Evolutionary conservation across 2,797 vertebrate species (phyloP).

Genomic region (Sebastes aleutianus): DNA sequence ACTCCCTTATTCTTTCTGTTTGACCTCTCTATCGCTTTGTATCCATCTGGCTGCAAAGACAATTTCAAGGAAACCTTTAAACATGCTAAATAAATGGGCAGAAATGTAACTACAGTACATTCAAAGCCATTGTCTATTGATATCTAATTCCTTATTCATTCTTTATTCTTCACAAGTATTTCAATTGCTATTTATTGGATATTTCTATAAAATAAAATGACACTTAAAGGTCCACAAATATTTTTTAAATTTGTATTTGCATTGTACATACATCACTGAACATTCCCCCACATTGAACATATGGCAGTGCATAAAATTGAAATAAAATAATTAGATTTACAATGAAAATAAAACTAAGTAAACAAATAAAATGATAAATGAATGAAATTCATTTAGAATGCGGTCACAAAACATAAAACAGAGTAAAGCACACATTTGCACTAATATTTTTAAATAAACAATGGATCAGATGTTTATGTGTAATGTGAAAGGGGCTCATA

Average conservation of each 20-base stretch:
- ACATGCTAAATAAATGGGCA: background rate
- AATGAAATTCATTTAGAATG: background rate
- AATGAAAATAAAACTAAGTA: background rate
- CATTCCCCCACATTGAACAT: background rate
- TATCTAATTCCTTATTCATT: background rate
- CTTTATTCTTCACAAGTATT: background rate
- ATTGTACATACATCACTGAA: background rate
- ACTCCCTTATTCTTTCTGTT: constrained; percentile 30
- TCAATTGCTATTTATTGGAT: background rate
- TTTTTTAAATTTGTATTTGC: background rate
- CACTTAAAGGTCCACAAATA: background rate
- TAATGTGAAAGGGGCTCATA: background rate
- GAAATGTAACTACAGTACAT: background rate
- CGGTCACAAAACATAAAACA: background rate
- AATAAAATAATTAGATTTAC: background rate
- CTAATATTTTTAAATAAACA: background rate
- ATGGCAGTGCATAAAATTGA: background rate
- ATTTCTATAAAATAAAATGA: background rate
- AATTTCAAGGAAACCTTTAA: background rate
- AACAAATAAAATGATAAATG: background rate
- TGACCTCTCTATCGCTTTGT: constrained; percentile 36
- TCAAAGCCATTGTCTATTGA: background rate
- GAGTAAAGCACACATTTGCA: background rate
- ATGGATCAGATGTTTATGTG: background rate
- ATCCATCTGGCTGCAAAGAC: constrained; percentile 26